A percentile compares a stretch with the other conserved stretches of the same genome.
Conservation (phyloP, 2,113 vertebrate species). For the Dasypus novemcinctus region DNA sequence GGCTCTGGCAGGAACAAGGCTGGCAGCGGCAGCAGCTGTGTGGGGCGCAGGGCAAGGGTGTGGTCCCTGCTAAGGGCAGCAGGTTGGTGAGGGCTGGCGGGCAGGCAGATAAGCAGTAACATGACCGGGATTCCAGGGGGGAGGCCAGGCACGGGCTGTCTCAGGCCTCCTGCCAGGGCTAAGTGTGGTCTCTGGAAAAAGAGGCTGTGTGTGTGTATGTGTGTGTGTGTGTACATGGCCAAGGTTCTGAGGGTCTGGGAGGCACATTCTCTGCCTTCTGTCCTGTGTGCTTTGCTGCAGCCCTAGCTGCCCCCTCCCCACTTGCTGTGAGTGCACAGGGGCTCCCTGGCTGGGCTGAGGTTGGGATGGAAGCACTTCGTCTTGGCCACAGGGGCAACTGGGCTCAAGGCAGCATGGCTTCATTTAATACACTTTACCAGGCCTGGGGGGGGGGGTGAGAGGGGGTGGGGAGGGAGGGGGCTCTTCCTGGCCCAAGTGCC, state of each 20-base stretch:
- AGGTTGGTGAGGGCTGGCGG: neutral
- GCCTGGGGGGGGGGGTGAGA: accelerated
- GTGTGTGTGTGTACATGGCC: too few relatives aligned
- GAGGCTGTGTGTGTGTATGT: too few relatives aligned
- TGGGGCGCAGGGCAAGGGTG: neutral
- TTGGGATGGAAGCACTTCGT: neutral
- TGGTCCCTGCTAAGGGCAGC: neutral
- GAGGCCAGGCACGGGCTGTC: neutral
- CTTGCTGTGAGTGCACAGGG: neutral
- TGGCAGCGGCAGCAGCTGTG: neutral
- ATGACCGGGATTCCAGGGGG: neutral
- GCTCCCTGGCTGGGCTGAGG: too few relatives aligned
- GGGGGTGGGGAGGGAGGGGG: too few relatives aligned
- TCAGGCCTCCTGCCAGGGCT: neutral
- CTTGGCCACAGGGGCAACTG: neutral
- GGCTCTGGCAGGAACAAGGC: neutral
- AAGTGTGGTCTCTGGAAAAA: neutral
- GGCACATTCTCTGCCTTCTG: accelerated
- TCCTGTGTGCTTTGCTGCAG: neutral
- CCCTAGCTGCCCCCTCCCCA: neutral
- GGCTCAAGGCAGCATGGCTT: neutral
- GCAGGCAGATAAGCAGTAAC: neutral
- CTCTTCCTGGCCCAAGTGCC: accelerated
- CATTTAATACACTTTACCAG: accelerated
- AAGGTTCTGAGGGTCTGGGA: neutral